Evolutionary conservation across 2,797 vertebrate genomes (phyloP).

Genomic region (Amazona ochrocephala): DNA sequence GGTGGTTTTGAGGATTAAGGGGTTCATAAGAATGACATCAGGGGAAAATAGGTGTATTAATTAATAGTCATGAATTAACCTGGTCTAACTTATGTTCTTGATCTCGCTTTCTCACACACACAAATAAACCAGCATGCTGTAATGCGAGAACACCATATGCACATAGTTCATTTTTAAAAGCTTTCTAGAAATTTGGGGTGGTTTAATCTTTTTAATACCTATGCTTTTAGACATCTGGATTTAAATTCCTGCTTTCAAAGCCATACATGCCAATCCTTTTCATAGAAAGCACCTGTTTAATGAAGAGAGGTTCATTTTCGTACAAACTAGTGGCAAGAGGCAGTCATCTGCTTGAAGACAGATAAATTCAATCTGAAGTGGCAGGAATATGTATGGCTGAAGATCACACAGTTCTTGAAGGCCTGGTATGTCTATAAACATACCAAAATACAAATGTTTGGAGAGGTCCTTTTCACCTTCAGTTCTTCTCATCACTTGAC

Average conservation of each 20-base stretch:
- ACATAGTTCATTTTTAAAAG: not conserved
- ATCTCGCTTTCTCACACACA: not conserved
- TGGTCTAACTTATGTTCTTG: not conserved
- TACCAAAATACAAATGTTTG: not conserved
- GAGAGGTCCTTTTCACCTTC: not conserved
- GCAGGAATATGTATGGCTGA: not conserved
- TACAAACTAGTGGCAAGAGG: not conserved
- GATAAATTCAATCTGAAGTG: not conserved
- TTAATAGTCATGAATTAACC: not conserved
- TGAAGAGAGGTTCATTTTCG: not conserved
- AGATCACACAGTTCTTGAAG: not conserved
- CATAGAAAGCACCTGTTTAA: not conserved
- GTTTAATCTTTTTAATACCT: not conserved
- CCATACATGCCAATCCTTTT: not conserved
- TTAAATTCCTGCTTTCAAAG: not conserved
- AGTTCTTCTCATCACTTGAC: not conserved
- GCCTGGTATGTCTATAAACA: not conserved
- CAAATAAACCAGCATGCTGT: not conserved
- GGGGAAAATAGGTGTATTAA: not conserved
- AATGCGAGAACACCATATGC: not conserved
- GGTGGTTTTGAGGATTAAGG: not conserved
- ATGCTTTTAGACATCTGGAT: not conserved
- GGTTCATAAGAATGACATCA: not conserved
- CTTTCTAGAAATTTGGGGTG: not conserved
- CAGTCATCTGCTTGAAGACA: not conserved